Percentiles rank a stretch among this genome's conserved stretches.
These are phyloP conservation scores for Pseudomyrmex pallidus DNA, from an alignment of 1,140 invertebrate species.

Conservation along the genomic window DNA sequence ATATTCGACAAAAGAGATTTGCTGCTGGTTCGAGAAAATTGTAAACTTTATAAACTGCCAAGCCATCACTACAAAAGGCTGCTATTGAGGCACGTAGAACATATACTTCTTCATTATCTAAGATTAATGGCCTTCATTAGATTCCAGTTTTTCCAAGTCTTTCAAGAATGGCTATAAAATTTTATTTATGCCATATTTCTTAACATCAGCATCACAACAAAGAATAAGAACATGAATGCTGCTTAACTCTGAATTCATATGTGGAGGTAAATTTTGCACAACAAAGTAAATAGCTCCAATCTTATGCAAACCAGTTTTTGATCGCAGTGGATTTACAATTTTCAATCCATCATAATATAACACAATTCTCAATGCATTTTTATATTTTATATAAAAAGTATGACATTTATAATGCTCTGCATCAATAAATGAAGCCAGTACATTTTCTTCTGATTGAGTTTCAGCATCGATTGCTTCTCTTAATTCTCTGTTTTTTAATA, in stretches of 20 bases:
- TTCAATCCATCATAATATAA: conserved; percentile 20
- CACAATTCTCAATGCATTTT: conserved; percentile 15
- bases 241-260: too few relatives aligned
- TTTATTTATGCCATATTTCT: too few relatives aligned
- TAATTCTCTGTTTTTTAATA: conserved; percentile 22
- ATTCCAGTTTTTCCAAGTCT: too few relatives aligned
- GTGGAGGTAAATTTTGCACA: too few relatives aligned
- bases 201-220: too few relatives aligned
- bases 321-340: too few relatives aligned
- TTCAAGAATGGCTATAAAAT: too few relatives aligned
- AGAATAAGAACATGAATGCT: too few relatives aligned
- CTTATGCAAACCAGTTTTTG: too few relatives aligned
- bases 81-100: conserved; percentile 16
- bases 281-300: too few relatives aligned
- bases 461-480: conserved; percentile 6
- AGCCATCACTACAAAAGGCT: conserved; percentile 13
- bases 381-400: conserved; percentile 18
- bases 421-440: conserved; percentile 36
- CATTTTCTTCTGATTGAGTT: conserved; percentile 16
- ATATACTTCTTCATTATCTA: conserved; percentile 16
- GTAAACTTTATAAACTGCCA: conserved; percentile 9
- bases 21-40: conserved; percentile 17
- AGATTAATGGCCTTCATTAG: neutral
- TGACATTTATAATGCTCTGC: conserved; percentile 28
- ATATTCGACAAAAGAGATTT: conserved; percentile 35